Conservation (phyloP, 2,888 invertebrate species). For the Halictus quadricinctus region DNA sequence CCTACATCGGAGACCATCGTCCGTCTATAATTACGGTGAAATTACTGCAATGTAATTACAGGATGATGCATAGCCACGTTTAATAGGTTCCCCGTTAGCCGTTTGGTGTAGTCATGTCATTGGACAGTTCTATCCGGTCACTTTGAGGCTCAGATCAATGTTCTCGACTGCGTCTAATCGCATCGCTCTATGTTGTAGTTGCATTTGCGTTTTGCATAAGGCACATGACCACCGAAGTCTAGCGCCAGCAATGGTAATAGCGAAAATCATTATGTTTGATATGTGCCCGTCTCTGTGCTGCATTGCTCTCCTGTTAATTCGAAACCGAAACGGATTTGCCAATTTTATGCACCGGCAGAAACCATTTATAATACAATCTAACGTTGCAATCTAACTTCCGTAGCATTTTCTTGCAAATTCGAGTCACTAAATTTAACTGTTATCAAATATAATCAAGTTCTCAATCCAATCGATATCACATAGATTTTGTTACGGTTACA, state of each 20-base stretch:
- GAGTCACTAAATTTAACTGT: too few relatives aligned
- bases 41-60: constrained; percentile 43
- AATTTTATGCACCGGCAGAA: neutral
- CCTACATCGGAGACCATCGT: constrained; percentile 11
- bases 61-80: constrained; percentile 48
- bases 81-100: constrained; percentile 49
- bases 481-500: too few relatives aligned
- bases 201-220: constrained; percentile 20
- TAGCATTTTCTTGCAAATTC: neutral
- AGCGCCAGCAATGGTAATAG: neutral
- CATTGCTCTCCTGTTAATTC: neutral
- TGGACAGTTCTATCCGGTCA: constrained; percentile 51
- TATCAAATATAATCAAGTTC: too few relatives aligned
- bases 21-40: constrained; percentile 31
- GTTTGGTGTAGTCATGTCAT: constrained; percentile 48
- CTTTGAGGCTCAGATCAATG: constrained; percentile 31
- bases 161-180: constrained; percentile 51
- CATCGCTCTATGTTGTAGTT: constrained; percentile 33
- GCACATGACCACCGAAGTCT: neutral
- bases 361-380: neutral
- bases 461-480: too few relatives aligned
- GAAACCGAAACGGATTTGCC: neutral
- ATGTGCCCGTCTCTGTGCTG: neutral
- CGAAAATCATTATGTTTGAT: constrained; percentile 3
- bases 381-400: neutral